Conservation (phyloP, 1,140 invertebrate genomes). For the Bombus difficillimus region DNA sequence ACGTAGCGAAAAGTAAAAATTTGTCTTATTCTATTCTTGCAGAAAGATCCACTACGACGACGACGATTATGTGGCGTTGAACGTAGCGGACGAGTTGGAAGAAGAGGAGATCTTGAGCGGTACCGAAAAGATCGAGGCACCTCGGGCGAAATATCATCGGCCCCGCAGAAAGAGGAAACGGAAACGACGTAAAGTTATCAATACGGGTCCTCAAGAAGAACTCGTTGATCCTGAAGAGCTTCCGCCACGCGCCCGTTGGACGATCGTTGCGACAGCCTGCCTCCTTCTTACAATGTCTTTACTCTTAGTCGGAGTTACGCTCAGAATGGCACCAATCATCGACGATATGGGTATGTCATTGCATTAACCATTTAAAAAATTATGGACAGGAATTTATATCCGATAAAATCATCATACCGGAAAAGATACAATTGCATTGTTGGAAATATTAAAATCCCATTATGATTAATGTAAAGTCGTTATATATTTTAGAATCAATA, state of each 20-base stretch:
- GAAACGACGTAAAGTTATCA: constrained; percentile 69
- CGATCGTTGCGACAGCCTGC: constrained; percentile 93
- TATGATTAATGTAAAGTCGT: not conserved
- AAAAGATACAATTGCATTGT: too few relatives aligned
- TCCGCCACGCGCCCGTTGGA: constrained; percentile 91
- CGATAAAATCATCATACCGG: not conserved
- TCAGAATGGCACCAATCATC: constrained; percentile 94
- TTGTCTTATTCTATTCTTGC: constrained; percentile 38
- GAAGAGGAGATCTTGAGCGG: constrained; percentile 77
- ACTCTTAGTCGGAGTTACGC: constrained; percentile 92
- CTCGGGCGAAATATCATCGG: constrained; percentile 74
- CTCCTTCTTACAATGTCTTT: constrained; percentile 93
- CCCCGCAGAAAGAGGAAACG: constrained; percentile 78
- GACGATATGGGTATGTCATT: constrained; percentile 94
- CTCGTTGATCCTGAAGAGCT: constrained; percentile 88
- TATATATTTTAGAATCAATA: constrained; percentile 4
- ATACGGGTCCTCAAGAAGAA: constrained; percentile 71
- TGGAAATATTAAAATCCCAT: not conserved
- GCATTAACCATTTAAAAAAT: not conserved
- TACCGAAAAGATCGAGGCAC: constrained; percentile 66
- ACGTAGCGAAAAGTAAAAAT: not conserved
- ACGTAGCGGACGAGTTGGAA: constrained; percentile 81
- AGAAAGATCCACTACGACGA: constrained; percentile 81
- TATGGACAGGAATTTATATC: not conserved
- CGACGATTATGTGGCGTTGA: constrained; percentile 83